These are phyloP conservation scores for Myrmecobius fasciatus DNA, from an alignment of 2,113 vertebrate species.

Conservation along the genomic window DNA sequence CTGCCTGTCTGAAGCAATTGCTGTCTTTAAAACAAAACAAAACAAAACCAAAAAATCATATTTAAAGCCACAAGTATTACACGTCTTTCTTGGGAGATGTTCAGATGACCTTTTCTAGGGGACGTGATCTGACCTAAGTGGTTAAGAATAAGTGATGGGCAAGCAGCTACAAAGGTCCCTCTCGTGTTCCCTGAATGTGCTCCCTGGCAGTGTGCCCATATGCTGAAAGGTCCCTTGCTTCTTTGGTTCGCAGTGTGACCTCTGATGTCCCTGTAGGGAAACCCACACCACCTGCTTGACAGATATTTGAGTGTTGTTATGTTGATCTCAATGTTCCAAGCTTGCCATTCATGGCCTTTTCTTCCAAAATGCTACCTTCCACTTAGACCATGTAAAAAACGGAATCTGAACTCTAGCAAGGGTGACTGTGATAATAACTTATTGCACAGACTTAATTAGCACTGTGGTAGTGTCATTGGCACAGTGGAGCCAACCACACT, in stretches of 20 bases:
- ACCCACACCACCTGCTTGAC: not conserved
- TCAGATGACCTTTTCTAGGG: not conserved
- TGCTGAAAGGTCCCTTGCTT: not conserved
- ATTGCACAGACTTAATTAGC: not conserved
- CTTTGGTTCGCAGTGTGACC: not conserved
- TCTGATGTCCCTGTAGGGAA: not conserved
- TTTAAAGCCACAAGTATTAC: not conserved
- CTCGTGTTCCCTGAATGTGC: not conserved
- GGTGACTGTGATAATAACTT: constrained; percentile 38
- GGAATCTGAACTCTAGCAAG: not conserved
- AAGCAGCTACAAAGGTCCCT: not conserved
- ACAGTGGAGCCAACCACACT: not conserved
- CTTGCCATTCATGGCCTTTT: not conserved
- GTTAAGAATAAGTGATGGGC: not conserved
- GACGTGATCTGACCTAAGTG: fast-evolving
- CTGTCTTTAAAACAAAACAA: not conserved
- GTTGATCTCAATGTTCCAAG: not conserved
- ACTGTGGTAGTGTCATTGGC: not conserved
- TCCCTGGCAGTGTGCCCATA: not conserved
- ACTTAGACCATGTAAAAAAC: not conserved
- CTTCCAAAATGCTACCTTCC: not conserved
- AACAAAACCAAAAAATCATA: not conserved
- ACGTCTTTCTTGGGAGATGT: not conserved
- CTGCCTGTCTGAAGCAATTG: not conserved
- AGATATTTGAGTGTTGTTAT: fast-evolving